A percentile compares a stretch with the other conserved stretches of the same genome.
phyloP scores from a whole-genome alignment of 2,113 vertebrate species.

The Pteropus alecto region DNA sequence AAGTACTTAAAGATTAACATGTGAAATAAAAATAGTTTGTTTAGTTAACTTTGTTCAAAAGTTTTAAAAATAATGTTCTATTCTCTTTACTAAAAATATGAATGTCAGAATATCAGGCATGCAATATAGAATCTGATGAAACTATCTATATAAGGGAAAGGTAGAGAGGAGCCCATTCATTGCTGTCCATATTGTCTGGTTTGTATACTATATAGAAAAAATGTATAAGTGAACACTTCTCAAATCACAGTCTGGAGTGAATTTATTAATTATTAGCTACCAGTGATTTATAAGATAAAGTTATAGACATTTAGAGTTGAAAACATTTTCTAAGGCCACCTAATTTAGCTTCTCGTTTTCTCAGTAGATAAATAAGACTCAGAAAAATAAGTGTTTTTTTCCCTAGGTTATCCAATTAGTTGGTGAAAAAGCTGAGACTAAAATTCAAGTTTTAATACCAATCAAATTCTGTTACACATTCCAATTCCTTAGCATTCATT shows the following conservation, averaged over 20 bases:
- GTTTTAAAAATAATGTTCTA: neutral
- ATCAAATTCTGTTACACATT: neutral
- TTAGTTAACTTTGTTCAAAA: neutral
- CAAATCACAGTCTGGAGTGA: neutral
- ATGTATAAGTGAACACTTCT: neutral
- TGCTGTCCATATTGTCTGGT: neutral
- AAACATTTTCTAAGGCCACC: neutral
- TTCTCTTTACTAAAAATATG: neutral
- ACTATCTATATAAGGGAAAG: neutral
- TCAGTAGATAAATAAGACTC: neutral
- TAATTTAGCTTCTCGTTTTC: neutral
- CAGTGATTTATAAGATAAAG: neutral
- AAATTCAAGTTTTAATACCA: neutral
- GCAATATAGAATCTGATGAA: neutral
- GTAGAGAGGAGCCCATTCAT: neutral
- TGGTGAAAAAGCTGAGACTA: neutral
- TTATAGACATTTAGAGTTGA: neutral
- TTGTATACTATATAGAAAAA: neutral
- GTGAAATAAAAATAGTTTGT: neutral
- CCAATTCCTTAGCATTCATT: neutral
- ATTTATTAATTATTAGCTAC: neutral
- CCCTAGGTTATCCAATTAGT: neutral
- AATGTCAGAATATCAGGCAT: neutral
- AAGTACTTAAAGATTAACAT: neutral
- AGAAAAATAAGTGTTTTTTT: neutral